phyloP scores from a whole-genome alignment of 2,797 vertebrate species.

The Triplophysa bombifrons region DNA sequence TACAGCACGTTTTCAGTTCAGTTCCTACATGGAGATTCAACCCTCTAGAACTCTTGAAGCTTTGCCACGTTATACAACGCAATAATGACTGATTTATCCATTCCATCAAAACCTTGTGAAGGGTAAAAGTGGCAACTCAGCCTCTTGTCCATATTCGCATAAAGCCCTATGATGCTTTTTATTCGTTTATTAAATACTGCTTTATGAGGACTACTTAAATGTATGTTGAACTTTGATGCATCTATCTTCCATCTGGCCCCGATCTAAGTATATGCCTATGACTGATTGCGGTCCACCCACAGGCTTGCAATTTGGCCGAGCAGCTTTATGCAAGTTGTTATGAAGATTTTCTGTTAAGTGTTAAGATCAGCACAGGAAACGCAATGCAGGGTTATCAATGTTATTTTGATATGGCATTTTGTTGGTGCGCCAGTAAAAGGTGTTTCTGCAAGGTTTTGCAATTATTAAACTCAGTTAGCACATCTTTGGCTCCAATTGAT shows the following conservation, averaged over 20 bases:
- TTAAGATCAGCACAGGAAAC: slow-evolving; percentile 19
- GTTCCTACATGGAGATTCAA: slow-evolving; percentile 45
- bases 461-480: slow-evolving; percentile 26
- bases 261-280: slow-evolving; percentile 40
- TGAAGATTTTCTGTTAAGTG: slow-evolving; percentile 37
- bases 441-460: slow-evolving; percentile 4
- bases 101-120: slow-evolving; percentile 38
- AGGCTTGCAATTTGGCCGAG: slow-evolving; percentile 38
- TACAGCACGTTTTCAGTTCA: slow-evolving; percentile 34
- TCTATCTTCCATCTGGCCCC: slow-evolving; percentile 42
- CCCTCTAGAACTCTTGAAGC: slow-evolving; percentile 36
- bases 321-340: slow-evolving; percentile 39
- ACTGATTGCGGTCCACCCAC: slow-evolving; percentile 38
- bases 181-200: slow-evolving; percentile 56
- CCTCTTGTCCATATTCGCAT: slow-evolving; percentile 42
- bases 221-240: slow-evolving; percentile 32
- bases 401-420: slow-evolving; percentile 41
- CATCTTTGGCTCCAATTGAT: slow-evolving; percentile 23
- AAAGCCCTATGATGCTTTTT: slow-evolving; percentile 46
- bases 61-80: neutral
- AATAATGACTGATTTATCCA: slow-evolving; percentile 55
- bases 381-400: slow-evolving; percentile 36
- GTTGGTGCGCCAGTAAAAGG: slow-evolving; percentile 35
- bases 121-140: slow-evolving; percentile 24
- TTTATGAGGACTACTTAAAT: slow-evolving; percentile 56